Conservation (phyloP, 2,797 vertebrate genomes). For the Petrocephalus schoutedeni region DNA sequence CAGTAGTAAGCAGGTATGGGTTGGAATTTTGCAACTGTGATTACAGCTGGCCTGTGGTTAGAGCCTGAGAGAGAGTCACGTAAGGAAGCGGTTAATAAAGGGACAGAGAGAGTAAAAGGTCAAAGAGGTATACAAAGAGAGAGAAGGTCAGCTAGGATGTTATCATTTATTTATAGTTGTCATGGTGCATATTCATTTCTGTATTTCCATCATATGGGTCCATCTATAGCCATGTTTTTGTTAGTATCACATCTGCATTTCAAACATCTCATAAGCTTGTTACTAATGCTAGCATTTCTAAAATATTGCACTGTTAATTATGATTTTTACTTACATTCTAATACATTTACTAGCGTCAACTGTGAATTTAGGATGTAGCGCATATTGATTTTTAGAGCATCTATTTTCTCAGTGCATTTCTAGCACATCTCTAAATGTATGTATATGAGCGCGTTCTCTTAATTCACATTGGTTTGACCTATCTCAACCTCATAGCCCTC, state of each 20-base stretch:
- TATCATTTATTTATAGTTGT: neutral
- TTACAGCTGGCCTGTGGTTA: neutral
- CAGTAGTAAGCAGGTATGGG: neutral
- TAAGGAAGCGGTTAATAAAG: neutral
- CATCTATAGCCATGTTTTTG: neutral
- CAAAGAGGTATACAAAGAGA: neutral
- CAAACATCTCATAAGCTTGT: neutral
- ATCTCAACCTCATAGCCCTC: neutral
- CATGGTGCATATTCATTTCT: neutral
- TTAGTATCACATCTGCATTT: neutral
- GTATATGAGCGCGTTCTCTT: neutral
- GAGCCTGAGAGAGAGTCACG: neutral
- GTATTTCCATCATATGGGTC: neutral
- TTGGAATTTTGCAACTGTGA: neutral
- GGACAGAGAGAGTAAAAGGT: neutral
- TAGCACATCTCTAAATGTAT: neutral
- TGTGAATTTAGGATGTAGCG: neutral
- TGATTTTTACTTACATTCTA: no score
- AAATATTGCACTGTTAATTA: neutral
- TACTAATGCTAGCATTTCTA: no score
- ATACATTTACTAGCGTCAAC: neutral
- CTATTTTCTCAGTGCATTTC: neutral
- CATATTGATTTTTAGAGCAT: neutral
- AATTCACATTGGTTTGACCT: neutral
- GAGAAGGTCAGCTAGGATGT: neutral